Conservation (phyloP, 2,888 invertebrate species). For the Noctua pronuba region DNA sequence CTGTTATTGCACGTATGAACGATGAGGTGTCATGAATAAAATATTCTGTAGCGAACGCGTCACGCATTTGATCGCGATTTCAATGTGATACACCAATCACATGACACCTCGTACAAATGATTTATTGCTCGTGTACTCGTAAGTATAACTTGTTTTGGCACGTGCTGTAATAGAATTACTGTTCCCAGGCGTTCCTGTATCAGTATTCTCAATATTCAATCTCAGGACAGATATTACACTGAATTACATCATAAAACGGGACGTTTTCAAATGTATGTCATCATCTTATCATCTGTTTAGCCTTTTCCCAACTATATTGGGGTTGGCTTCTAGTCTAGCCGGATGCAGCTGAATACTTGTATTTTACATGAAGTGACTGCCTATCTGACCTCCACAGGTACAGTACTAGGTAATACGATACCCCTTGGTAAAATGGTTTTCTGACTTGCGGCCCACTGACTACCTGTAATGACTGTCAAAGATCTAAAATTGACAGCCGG, state of each 20-base stretch:
- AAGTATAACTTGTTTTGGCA: slow-evolving; percentile 38
- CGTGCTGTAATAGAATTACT: slow-evolving; percentile 45
- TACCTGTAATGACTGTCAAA: too few relatives aligned
- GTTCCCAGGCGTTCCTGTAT: slow-evolving; percentile 13
- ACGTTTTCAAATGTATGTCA: background rate
- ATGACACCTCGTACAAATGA: slow-evolving; percentile 66
- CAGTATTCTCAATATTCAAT: slow-evolving; percentile 1
- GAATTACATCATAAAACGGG: background rate
- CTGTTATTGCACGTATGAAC: slow-evolving; percentile 87
- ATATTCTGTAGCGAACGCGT: slow-evolving; percentile 82
- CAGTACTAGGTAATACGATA: too few relatives aligned
- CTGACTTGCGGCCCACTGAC: too few relatives aligned
- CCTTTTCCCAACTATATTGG: too few relatives aligned
- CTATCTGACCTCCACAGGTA: too few relatives aligned
- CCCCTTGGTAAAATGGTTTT: too few relatives aligned
- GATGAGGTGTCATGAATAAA: slow-evolving; percentile 87
- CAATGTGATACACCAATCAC: slow-evolving; percentile 76
- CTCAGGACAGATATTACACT: background rate
- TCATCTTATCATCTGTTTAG: too few relatives aligned
- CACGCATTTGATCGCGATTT: slow-evolving; percentile 80
- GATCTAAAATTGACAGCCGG: too few relatives aligned
- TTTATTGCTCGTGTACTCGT: slow-evolving; percentile 59
- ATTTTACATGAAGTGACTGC: too few relatives aligned
- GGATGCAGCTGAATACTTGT: too few relatives aligned
- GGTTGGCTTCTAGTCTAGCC: too few relatives aligned